Percentiles rank a stretch among this genome's conserved stretches.
These are phyloP conservation scores for Coracopsis vasa DNA, from an alignment of 2,113 vertebrate genomes.

Conservation along the genomic window DNA sequence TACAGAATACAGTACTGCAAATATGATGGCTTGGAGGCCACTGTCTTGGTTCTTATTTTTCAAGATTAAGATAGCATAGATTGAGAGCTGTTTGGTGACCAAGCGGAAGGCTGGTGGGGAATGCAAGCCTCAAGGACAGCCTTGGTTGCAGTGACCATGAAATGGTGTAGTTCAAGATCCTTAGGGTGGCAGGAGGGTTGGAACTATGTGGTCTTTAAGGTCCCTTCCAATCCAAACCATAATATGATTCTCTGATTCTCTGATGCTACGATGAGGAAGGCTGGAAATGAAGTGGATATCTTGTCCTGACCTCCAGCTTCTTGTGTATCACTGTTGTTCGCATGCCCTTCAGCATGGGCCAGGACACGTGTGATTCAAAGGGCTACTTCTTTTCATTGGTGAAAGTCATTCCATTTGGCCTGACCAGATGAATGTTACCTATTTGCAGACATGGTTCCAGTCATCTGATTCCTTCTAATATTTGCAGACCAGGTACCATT, in stretches of 20 bases:
- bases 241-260: neutral
- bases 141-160: neutral
- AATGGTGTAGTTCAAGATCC: neutral
- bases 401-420: neutral
- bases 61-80: neutral
- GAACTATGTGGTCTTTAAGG: neutral
- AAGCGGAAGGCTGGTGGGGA: neutral
- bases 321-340: neutral
- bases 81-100: neutral
- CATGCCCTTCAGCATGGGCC: neutral
- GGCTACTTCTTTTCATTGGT: neutral
- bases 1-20: neutral
- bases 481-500: neutral
- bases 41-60: neutral
- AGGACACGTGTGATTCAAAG: neutral
- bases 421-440: neutral
- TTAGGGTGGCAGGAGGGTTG: neutral
- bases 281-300: neutral
- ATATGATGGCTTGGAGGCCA: neutral
- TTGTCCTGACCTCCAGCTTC: neutral
- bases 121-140: neutral
- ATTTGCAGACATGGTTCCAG: neutral
- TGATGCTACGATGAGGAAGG: neutral
- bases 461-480: neutral
- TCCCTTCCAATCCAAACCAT: neutral